These are phyloP conservation scores for Ophraella communa DNA, from an alignment of 2,888 invertebrate genomes.

Conservation along the genomic window DNA sequence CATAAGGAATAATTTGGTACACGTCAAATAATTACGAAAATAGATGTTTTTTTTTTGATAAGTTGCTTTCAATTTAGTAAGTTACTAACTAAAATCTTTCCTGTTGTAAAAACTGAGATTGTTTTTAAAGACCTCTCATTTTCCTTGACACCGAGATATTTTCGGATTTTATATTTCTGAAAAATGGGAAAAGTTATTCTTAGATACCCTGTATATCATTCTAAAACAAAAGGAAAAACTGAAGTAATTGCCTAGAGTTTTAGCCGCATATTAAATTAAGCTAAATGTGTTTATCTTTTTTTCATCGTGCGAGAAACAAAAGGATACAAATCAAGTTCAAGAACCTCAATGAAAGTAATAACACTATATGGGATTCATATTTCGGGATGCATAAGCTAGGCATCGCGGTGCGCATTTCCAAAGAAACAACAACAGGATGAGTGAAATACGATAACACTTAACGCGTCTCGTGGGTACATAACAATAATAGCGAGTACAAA, in stretches of 20 bases:
- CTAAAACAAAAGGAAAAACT: background rate
- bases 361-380: constrained; percentile 24
- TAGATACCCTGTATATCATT: background rate
- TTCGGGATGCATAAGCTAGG: constrained; percentile 1
- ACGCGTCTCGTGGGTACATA: constrained; percentile 27
- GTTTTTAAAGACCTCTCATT: too few relatives aligned
- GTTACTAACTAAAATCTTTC: too few relatives aligned
- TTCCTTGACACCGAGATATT: too few relatives aligned
- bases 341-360: constrained; percentile 12
- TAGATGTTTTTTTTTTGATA: too few relatives aligned
- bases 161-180: too few relatives aligned
- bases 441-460: constrained; percentile 33
- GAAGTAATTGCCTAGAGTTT: background rate
- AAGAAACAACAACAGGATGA: constrained; percentile 29
- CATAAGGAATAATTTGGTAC: too few relatives aligned
- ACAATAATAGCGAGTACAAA: constrained; percentile 33
- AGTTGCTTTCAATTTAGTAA: too few relatives aligned
- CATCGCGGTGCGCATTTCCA: constrained; percentile 13
- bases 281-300: background rate
- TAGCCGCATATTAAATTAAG: background rate
- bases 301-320: background rate
- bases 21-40: too few relatives aligned
- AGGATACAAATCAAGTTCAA: constrained; percentile 15
- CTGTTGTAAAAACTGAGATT: too few relatives aligned
- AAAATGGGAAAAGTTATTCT: too few relatives aligned